Evolutionary conservation across 2,797 vertebrate species (phyloP), one percentile per base, ranked within the genome.

Genomic region (Acrossocheilus fasciatus): DNA sequence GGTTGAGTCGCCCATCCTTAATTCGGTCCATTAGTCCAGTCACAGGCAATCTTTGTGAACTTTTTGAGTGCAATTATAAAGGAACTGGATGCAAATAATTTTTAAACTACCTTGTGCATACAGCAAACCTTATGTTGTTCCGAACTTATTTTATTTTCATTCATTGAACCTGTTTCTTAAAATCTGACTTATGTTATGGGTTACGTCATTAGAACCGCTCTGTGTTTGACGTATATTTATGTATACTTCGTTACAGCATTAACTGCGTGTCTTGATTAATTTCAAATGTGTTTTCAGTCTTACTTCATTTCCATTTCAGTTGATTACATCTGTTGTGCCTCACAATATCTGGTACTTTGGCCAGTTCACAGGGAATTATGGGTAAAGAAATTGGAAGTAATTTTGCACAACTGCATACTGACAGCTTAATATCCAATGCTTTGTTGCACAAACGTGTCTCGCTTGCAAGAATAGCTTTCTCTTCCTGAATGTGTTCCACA

Each of bases 241-340:
- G 20, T 69, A 3, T 23, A 64, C n/a, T 17, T 30, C n/a, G 12
- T 62, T 39, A 45, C 57, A 62, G 4, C 64, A 85, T 52, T 36
- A 66, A 45, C 59, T 59, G 34, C 50, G 81, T 59, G 6, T 81
- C 8, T 52, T 83, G 11, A 78, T 82, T 68, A 15, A 74, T 26
- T 68, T 70, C 15, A 36, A 18, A 17, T 88, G 72, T 75, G 54
- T 76, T 72, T 23, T 64, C 50, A 6, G 73, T 80, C 34, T 72
- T 36, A 41, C 41, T 77, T 78, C 47, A 20, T 81, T 62, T 81
- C 12, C 68, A 66, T 68, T 45, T 72, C 39, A 41, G 52, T 39
- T 81, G 15, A 62, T 64, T 81, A 54, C 54, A 43, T 39, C n/a
- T 88, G 69, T 79, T 39, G 68, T 88, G 74, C 80, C 87, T 88